Evolutionary conservation across 1,140 invertebrate genomes (phyloP).

Genomic region (Cotesia vestalis): DNA sequence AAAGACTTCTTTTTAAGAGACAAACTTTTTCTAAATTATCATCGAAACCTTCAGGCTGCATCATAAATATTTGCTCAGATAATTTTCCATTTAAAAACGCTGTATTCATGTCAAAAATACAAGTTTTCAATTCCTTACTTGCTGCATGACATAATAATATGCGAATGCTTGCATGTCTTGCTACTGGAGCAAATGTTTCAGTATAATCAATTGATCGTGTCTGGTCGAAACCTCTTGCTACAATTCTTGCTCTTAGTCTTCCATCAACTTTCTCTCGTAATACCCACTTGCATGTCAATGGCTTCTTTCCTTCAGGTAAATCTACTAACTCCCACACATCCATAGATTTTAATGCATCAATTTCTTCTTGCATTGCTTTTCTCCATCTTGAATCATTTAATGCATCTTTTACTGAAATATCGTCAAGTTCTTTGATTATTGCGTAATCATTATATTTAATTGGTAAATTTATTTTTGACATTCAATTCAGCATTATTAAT

Average conservation of each 20-base stretch:
- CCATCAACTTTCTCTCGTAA: slow-evolving; percentile 46
- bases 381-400: slow-evolving; percentile 41
- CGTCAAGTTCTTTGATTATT: slow-evolving; percentile 8
- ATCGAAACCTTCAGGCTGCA: slow-evolving; percentile 49
- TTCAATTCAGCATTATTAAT: slow-evolving; percentile 2
- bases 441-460: background rate
- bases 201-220: slow-evolving; percentile 48
- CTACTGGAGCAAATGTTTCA: slow-evolving; percentile 18
- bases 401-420: slow-evolving; percentile 7
- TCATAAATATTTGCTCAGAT: slow-evolving; percentile 54
- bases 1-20: slow-evolving; percentile 29
- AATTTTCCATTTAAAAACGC: slow-evolving; percentile 58
- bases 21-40: slow-evolving; percentile 35
- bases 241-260: slow-evolving; percentile 53
- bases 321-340: slow-evolving; percentile 56
- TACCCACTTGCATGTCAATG: slow-evolving; percentile 53
- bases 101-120: slow-evolving; percentile 59
- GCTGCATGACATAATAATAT: slow-evolving; percentile 7
- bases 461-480: background rate
- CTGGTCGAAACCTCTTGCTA: slow-evolving; percentile 58
- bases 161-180: background rate
- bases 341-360: slow-evolving; percentile 51
- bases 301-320: slow-evolving; percentile 45
- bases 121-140: slow-evolving; percentile 39
- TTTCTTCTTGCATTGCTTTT: slow-evolving; percentile 56